phyloP scores from a whole-genome alignment of 2,888 invertebrate genomes.

The Lasioglossum zephyrum region DNA sequence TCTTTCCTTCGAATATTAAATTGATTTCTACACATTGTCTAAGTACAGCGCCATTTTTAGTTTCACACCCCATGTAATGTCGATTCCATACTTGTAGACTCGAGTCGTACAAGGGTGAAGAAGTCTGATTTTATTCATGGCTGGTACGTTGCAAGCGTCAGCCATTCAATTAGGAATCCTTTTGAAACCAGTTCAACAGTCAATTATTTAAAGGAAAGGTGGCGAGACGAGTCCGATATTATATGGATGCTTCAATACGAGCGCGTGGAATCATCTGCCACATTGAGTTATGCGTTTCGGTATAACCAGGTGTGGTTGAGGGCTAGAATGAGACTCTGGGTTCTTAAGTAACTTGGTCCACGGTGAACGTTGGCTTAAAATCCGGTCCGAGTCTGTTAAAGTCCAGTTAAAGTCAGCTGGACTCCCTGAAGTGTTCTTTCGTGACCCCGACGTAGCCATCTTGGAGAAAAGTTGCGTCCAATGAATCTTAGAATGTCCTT shows the following conservation, averaged over 20 bases:
- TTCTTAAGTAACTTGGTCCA: slow-evolving; percentile 1
- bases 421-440: neutral
- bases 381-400: slow-evolving; percentile 16
- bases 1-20: too few relatives aligned
- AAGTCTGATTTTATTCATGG: slow-evolving; percentile 8
- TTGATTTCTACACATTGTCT: neutral
- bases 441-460: neutral
- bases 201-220: slow-evolving; percentile 12
- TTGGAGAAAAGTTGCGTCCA: neutral
- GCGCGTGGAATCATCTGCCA: neutral
- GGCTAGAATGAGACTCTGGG: neutral
- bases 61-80: neutral
- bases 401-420: neutral
- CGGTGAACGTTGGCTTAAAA: neutral
- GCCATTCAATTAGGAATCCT: neutral
- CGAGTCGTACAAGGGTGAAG: slow-evolving; percentile 2
- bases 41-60: neutral
- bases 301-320: slow-evolving; percentile 1
- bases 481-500: neutral
- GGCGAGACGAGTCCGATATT: slow-evolving; percentile 12
- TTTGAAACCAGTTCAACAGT: slow-evolving; percentile 8
- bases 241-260: neutral
- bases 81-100: neutral
- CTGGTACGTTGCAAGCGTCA: neutral
- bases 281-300: slow-evolving; percentile 2